Conservation (phyloP, 2,113 vertebrate genomes). For the Motacilla tschutschensis region DNA sequence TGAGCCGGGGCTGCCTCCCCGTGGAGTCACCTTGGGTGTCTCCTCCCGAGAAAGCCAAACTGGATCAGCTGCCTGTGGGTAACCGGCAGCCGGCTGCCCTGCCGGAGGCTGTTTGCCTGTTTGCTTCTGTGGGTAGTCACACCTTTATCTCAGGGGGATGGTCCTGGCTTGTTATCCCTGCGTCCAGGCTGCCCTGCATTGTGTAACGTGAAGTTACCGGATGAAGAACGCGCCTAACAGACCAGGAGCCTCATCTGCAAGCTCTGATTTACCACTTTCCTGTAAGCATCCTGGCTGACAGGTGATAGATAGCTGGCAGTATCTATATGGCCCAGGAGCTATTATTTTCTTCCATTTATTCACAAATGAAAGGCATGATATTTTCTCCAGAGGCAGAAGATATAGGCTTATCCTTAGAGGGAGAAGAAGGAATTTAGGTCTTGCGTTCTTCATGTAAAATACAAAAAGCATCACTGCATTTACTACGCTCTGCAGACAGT, state of each 20-base stretch:
- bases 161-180: not conserved
- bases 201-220: not conserved
- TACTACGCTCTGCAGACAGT: not conserved
- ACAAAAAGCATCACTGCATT: not conserved
- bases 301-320: not conserved
- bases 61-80: not conserved
- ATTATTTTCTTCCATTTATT: not conserved
- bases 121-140: not conserved
- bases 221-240: not conserved
- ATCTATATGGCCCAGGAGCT: not conserved
- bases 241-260: not conserved
- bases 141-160: not conserved
- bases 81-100: not conserved
- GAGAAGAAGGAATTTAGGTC: not conserved
- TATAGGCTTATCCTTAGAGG: not conserved
- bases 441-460: not conserved
- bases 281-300: not conserved
- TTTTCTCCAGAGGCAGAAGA: not conserved
- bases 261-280: not conserved
- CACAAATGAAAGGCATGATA: not conserved
- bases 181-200: not conserved
- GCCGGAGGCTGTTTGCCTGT: not conserved
- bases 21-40: not conserved
- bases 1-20: not conserved
- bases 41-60: not conserved